Percentiles rank a stretch among this genome's conserved stretches.
Conservation (phyloP, 1,140 invertebrate genomes). For the Drosophila yakuba region DNA sequence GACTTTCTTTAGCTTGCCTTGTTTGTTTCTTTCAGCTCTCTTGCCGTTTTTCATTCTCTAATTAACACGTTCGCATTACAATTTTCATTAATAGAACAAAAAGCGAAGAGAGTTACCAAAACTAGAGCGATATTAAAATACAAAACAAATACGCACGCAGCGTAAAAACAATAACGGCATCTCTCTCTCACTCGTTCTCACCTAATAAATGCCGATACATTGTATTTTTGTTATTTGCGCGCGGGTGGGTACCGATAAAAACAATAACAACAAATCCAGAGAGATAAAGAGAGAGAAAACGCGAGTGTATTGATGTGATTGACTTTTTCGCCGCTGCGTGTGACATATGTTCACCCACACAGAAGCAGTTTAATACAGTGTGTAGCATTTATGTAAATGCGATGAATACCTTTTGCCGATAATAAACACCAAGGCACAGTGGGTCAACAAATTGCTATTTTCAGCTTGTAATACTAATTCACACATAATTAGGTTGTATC, state of each 20-base stretch:
- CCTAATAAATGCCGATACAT: constrained; percentile 56
- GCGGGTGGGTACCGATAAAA: constrained; percentile 53
- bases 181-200: constrained; percentile 1
- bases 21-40: constrained; percentile 6
- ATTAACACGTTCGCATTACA: constrained; percentile 74
- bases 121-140: constrained; percentile 48
- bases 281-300: constrained; percentile 1
- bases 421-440: constrained; percentile 28
- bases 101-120: constrained; percentile 33
- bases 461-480: too few species aligned
- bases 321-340: constrained; percentile 63
- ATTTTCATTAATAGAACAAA: constrained; percentile 69
- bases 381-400: constrained; percentile 39
- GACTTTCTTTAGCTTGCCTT: constrained; percentile 48
- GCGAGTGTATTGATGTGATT: constrained; percentile 43
- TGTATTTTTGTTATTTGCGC: constrained; percentile 73
- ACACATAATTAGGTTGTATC: neutral
- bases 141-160: constrained; percentile 34
- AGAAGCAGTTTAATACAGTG: constrained; percentile 9
- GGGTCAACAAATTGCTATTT: neutral
- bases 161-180: constrained; percentile 62
- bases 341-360: constrained; percentile 60
- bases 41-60: constrained; percentile 27
- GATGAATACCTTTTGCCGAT: constrained; percentile 43
- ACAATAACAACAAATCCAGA: constrained; percentile 24